Evolutionary conservation across 37 sponge, comb jelly and placozoan genomes (phyloP), one percentile per base, ranked within the genome.

Genomic region (Beroe forskalii): DNA sequence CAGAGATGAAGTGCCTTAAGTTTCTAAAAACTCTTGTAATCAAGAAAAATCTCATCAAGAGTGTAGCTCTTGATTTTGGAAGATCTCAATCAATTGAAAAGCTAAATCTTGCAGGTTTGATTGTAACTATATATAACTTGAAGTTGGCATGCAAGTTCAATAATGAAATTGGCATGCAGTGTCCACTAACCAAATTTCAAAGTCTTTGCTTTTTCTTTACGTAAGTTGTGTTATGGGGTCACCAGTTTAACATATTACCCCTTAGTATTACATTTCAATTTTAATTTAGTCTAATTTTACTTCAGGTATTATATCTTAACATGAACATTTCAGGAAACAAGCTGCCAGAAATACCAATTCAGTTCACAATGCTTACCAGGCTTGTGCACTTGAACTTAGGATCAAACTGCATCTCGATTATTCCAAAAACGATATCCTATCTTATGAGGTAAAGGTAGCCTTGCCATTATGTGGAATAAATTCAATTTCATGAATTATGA

Each of bases 361-460:
- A 80, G 28, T 80, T 80, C 60, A 80, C 86, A 8, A 43, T 80
- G 86, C 20, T 80, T 4, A 80, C 86, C 17, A 8, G 86, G 41
- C 60, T 80, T 6, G 86, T 80, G 3, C 86, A 80, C 60, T 25
- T 80, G 9, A 80, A 80, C 35, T 55, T 80, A 9, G 86, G 86
- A 40, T 41, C 86, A 12, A 80, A 80, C 25, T n/a, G 31, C 0
- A 44, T 80, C 4, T 22, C 40, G 3, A 55, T 37, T 6, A 80
- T 80, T 6, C 86, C 86, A 22, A 41, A 80, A 25, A 80, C 40
- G 1, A 80, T 80, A 12, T 80, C 86, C 1, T 23, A 80, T 24
- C 86, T 80, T 42, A 80, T 80, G 86, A 80, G 86, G 86, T 80
- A n/a, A 28, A 64, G n/a, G n/a, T n/a, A n/a, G n/a, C n/a, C n/a